phyloP scores from a whole-genome alignment of 2,113 vertebrate genomes.

The Notarius lentiginosus region DNA sequence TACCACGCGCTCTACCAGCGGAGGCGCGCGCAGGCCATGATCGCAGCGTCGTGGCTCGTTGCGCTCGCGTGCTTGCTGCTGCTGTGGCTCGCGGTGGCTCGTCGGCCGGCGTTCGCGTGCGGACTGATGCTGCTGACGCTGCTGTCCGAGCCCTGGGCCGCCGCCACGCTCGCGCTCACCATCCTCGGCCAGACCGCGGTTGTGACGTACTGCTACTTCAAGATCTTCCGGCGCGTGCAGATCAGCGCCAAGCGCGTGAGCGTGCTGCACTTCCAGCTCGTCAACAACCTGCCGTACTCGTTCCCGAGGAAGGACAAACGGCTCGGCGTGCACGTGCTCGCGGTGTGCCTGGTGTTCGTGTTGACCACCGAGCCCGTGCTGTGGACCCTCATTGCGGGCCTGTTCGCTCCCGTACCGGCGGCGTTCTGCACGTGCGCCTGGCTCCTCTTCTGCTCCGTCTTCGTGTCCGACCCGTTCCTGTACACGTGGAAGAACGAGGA shows the following conservation, averaged over 20 bases:
- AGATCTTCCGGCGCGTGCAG: constrained; percentile 82
- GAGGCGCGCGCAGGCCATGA: constrained; percentile 79
- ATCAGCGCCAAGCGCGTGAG: constrained; percentile 84
- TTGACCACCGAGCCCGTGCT: constrained; percentile 81
- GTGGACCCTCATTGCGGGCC: constrained; percentile 77
- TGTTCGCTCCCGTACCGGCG: constrained; percentile 74
- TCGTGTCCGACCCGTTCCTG: constrained; percentile 82
- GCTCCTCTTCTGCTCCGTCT: constrained; percentile 81
- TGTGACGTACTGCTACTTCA: constrained; percentile 82
- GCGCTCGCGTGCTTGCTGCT: constrained; percentile 77
- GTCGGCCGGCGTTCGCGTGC: constrained; percentile 44
- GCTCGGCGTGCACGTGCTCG: constrained; percentile 79
- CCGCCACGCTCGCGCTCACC: constrained; percentile 74
- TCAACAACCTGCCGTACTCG: constrained; percentile 80
- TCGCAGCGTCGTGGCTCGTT: constrained; percentile 78
- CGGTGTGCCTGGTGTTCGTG: constrained; percentile 81
- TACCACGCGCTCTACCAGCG: constrained; percentile 84
- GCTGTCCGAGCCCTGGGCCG: constrained; percentile 67
- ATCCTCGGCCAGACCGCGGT: constrained; percentile 79
- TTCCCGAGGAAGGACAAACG: constrained; percentile 74
- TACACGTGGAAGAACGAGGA: constrained; percentile 89
- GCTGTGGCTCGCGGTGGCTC: constrained; percentile 67
- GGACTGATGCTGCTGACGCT: constrained; percentile 38
- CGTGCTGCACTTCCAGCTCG: constrained; percentile 84
- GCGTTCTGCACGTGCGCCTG: constrained; percentile 77